phyloP scores from a whole-genome alignment of 2,797 vertebrate species.

The Podarcis siculus region DNA sequence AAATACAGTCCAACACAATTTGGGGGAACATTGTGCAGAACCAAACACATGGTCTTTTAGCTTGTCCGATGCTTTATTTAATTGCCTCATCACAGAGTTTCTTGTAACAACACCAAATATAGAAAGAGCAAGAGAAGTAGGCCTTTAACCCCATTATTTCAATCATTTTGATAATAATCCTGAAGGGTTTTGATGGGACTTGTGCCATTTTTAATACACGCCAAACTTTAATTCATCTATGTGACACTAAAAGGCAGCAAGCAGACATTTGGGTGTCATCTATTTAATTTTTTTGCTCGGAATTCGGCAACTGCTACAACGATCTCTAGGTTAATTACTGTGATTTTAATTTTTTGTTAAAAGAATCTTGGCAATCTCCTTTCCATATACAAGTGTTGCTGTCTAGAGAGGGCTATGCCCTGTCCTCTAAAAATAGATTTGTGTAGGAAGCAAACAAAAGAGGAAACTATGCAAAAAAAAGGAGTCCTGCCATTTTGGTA shows the following conservation, averaged over 20 bases:
- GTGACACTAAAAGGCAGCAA: not conserved
- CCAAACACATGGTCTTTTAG: not conserved
- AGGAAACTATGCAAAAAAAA: not conserved
- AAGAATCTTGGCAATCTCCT: not conserved
- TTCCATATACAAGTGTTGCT: not conserved
- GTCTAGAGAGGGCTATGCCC: not conserved
- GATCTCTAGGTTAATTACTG: not conserved
- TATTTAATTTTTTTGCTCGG: too few species aligned
- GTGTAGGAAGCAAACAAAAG: not conserved
- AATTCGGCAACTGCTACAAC: not conserved
- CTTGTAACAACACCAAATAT: conserved; percentile 20
- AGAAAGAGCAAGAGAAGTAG: conserved; percentile 26
- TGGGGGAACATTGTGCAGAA: not conserved
- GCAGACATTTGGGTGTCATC: not conserved
- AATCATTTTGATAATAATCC: conserved; percentile 24
- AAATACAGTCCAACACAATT: conserved; percentile 22
- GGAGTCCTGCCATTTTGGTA: not conserved
- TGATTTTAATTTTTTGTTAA: not conserved
- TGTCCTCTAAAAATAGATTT: not conserved
- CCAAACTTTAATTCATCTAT: not conserved
- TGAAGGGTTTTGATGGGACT: conserved; percentile 1
- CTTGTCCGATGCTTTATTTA: conserved; percentile 12
- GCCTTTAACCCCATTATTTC: conserved; percentile 38
- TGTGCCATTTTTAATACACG: not conserved
- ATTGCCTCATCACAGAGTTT: conserved; percentile 22